These are phyloP conservation scores for Scaptomyza polygonia DNA, from an alignment of 2,888 invertebrate genomes.

Conservation along the genomic window DNA sequence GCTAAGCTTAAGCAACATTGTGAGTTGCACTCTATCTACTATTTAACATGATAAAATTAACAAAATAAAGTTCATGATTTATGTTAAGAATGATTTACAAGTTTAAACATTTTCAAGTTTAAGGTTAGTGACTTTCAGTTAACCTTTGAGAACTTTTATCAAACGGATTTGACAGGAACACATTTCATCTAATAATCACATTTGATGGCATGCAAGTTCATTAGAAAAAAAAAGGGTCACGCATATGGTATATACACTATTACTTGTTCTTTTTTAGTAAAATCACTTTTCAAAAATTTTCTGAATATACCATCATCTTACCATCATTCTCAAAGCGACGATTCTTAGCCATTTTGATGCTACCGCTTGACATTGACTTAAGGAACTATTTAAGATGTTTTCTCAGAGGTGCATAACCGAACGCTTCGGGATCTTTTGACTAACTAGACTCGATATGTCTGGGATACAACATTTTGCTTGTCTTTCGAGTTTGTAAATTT, in stretches of 20 bases:
- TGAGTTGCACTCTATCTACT: background rate
- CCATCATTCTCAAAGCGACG: slow-evolving; percentile 48
- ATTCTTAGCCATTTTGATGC: slow-evolving; percentile 28
- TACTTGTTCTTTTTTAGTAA: background rate
- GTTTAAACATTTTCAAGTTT: background rate
- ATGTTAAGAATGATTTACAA: background rate
- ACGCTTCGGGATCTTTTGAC: slow-evolving; percentile 6
- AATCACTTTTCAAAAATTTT: background rate
- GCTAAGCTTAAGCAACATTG: background rate
- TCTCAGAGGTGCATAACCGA: background rate
- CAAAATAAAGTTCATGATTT: slow-evolving; percentile 19
- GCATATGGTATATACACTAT: background rate
- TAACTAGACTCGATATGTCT: slow-evolving; percentile 10
- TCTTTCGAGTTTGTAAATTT: slow-evolving; percentile 25
- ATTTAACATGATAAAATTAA: slow-evolving; percentile 1
- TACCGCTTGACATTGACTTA: slow-evolving; percentile 15
- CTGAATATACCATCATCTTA: too few species aligned
- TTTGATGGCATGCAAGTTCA: too few species aligned
- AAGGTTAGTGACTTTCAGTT: slow-evolving; percentile 21
- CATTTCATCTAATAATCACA: background rate
- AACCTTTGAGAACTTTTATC: slow-evolving; percentile 1
- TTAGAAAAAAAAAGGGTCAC: too few species aligned
- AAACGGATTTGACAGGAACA: background rate
- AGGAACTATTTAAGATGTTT: background rate
- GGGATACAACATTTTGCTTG: background rate